These are phyloP conservation scores for Magallana angulata DNA, from an alignment of 1,140 invertebrate species.

Conservation along the genomic window DNA sequence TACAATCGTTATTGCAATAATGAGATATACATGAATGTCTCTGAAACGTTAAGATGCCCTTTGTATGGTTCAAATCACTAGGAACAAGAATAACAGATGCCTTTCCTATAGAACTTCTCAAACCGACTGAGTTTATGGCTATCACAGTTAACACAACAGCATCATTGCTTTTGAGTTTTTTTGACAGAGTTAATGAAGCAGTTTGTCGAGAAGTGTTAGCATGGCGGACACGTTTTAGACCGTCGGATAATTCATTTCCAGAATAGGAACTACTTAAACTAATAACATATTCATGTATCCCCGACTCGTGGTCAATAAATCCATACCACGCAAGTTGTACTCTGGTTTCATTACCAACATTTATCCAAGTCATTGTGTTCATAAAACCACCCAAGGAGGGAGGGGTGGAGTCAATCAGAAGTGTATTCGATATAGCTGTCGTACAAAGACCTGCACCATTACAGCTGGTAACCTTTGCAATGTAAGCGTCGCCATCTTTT, in stretches of 20 bases:
- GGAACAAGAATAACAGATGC: slow-evolving; percentile 37
- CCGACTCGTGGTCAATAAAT: slow-evolving; percentile 50
- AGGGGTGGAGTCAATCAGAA: slow-evolving; percentile 51
- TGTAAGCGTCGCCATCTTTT: slow-evolving; percentile 51
- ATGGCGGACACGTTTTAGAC: not conserved
- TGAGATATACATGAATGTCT: slow-evolving; percentile 46
- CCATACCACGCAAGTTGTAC: slow-evolving; percentile 41
- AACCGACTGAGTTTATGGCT: slow-evolving; percentile 46
- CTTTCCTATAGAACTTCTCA: slow-evolving; percentile 15
- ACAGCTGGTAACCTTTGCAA: slow-evolving; percentile 40
- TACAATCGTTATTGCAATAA: slow-evolving; percentile 54
- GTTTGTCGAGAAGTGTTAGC: not conserved
- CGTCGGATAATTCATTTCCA: slow-evolving; percentile 38
- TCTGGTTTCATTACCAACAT: not conserved
- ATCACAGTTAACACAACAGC: slow-evolving; percentile 43
- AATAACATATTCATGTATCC: slow-evolving; percentile 29
- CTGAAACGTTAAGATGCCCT: slow-evolving; percentile 46
- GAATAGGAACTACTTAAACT: slow-evolving; percentile 36
- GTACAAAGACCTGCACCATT: slow-evolving; percentile 51
- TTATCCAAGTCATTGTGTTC: slow-evolving; percentile 34
- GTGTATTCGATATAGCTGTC: not conserved
- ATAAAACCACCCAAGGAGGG: slow-evolving; percentile 52
- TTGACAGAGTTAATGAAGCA: not conserved
- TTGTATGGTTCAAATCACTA: not conserved
- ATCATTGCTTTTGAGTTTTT: not conserved